Base-by-base conservation (phyloP, 2,888 invertebrate species). In the Folsomia manolachei region DNA sequence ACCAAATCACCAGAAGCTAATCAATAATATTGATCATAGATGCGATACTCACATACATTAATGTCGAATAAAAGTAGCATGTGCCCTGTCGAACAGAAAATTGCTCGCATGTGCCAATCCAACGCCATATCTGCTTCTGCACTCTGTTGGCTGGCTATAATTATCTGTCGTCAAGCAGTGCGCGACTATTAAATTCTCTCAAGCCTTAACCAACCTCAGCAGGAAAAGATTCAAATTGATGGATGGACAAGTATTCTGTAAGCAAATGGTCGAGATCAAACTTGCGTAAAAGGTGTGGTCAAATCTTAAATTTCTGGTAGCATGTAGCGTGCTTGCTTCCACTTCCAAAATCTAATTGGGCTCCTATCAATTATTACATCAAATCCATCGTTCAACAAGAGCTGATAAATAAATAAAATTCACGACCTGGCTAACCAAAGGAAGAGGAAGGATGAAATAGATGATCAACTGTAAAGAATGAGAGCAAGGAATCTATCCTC, bases 91-190 rank as follows among this genome's bases (percentile, higher is more conserved):
- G 21, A 18, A n/a, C 56, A 56, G 21, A 56, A 56, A 56, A 19
- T 18, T n/a, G 56, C 56, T 56, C 11, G 21, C 19, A 14, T 19
- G 19, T 56, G 18, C 19, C n/a, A n/a, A n/a, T n/a, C n/a, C n/a
- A n/a, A n/a, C n/a, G n/a, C n/a, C n/a, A n/a, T n/a, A n/a, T n/a
- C n/a, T n/a, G n/a, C n/a, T n/a, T n/a, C n/a, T n/a, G n/a, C n/a
- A n/a, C n/a, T 56, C 56, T 56, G 56, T 4, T 56, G 14, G 56
- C 19, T 14, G 14, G 56, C 19, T 14, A 56, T 56, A 56, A 56
- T 56, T 56, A 56, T 56, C 56, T 56, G 56, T 56, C 56, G 56
- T 56, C 56, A 56, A 56, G 21, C 21, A 21, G 56, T 56, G 56
- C 18, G 56, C 18, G 56, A 56, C 56, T 56, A 56, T n/a, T 56